Base-by-base conservation (phyloP, 1,140 invertebrate genomes). In the Mya arenaria region DNA sequence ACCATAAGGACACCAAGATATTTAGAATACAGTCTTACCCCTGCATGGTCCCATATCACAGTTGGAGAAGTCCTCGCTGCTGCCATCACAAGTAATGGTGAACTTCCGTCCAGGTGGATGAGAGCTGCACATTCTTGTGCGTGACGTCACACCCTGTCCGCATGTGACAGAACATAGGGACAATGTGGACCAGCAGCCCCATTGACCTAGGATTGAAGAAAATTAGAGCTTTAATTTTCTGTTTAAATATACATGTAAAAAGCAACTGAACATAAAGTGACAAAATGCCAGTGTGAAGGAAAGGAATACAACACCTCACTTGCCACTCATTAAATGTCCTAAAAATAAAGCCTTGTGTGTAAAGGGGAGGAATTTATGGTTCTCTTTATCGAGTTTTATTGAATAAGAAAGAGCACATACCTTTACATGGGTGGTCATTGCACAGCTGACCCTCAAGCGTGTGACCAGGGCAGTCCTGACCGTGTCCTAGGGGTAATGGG, bases 121-220 rank as follows among this genome's bases (percentile, higher is more conserved):
- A 58, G 74, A 82, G 28, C 77, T 17, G 80, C 90, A 91, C 17
- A 72, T 32, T 25, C 90, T 69, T 0, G 58, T 69, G 28, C 89
- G 44, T 4, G 65, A 60, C 58, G 62, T 60, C 0, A 77, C 41
- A 5, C 90, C 90, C 8, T 17, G 4, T 25, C 89, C 90, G 85
- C 90, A 91, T 0, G 84, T 85, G 10, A 82, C 87, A 2, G 88
- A 86, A 65, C 89, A 90, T 0, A 62, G 41, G 17, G 81, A 84
- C 19, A 75, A 89, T n/a, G 85, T 84, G 13, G 86, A 85, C 89
- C 89, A 90, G 63, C 88, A 89, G 30, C 86, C 84, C 89, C 89
- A 90, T 17, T 56, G 36, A 32, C 86, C 90, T 90, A 66, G 5
- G 44, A 55, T 60, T n/a, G n/a, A n/a, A n/a, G n/a, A n/a, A n/a